Percentiles rank a stretch among this genome's conserved stretches.
phyloP scores from a whole-genome alignment of 30 jellyfish, hydroid and myxozoan species.

The Cassiopea xamachana region DNA sequence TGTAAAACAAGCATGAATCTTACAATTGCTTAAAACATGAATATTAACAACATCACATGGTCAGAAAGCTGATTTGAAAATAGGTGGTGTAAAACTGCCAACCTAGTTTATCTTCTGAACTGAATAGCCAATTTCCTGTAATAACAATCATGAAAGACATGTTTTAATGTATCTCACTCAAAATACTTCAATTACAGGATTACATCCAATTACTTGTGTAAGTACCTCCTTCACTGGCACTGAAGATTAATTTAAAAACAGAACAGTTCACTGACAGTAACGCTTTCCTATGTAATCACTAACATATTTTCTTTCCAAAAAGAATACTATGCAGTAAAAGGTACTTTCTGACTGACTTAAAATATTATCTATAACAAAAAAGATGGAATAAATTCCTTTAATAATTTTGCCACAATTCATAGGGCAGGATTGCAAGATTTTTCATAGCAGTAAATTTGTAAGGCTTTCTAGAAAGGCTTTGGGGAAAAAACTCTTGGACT shows the following conservation, averaged over 20 bases:
- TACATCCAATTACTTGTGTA: background rate
- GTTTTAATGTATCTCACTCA: background rate
- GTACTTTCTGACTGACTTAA: too few relatives aligned
- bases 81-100: constrained; percentile 2
- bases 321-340: too few relatives aligned
- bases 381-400: background rate
- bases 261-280: too few relatives aligned
- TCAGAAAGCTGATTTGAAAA: background rate
- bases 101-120: constrained; percentile 65
- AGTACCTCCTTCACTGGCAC: background rate
- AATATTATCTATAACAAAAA: too few relatives aligned
- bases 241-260: too few relatives aligned
- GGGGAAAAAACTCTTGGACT: too few relatives aligned
- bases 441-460: background rate
- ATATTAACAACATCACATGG: background rate
- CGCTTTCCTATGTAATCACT: too few relatives aligned
- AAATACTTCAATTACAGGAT: background rate
- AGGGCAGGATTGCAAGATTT: background rate
- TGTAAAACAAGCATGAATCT: too few relatives aligned
- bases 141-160: constrained; percentile 35
- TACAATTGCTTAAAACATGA: too few relatives aligned
- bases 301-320: too few relatives aligned
- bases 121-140: constrained; percentile 61
- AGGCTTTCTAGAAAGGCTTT: too few relatives aligned
- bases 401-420: background rate